Evolutionary conservation across 2,888 invertebrate genomes (phyloP), one percentile per base, ranked within the genome.

Genomic region (Cyrtodaria siliqua): DNA sequence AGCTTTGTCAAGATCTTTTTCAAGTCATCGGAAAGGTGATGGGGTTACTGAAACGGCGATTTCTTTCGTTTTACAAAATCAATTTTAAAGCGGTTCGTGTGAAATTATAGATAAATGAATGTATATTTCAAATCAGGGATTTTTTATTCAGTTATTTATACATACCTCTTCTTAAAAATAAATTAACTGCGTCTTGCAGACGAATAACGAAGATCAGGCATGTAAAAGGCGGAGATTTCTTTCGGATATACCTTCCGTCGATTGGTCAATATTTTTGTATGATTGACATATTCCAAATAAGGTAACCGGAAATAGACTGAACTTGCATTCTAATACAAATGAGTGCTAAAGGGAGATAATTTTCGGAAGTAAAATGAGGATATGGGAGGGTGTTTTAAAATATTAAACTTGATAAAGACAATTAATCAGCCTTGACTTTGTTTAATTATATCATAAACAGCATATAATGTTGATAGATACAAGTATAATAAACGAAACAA

Each of bases 191-290:
- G n/a, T 38, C 47, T 67, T 33, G 74, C 74, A 74, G 70, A 73
- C 78, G 78, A 78, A 66, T 47, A 57, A 27, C 56, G 16, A 26
- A 73, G 44, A 50, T 49, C 62, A 69, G 70, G 68, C 73, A 82
- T 75, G 66, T 64, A 60, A 56, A 59, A 38, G 69, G 73, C 64
- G 82, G 78, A 67, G 82, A 59, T 70, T 55, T 18, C 18, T 49
- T 18, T 26, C 12, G 2, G 18, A n/a, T 33, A 40, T 57, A 24
- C 60, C 40, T 23, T 29, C 2, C 2, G n/a, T 56, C 67, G 80
- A 77, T 80, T 80, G 80, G 80, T 59, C 33, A 20, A 56, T 12
- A 42, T 27, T 23, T 6, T 6, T 1, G 4, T 16, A 49, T 71
- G 80, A 80, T 64, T 77, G 80, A 80, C 80, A 49, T 40, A 20